Base-by-base conservation (phyloP, 2,888 invertebrate species). In the Eupithecia vulgata region DNA sequence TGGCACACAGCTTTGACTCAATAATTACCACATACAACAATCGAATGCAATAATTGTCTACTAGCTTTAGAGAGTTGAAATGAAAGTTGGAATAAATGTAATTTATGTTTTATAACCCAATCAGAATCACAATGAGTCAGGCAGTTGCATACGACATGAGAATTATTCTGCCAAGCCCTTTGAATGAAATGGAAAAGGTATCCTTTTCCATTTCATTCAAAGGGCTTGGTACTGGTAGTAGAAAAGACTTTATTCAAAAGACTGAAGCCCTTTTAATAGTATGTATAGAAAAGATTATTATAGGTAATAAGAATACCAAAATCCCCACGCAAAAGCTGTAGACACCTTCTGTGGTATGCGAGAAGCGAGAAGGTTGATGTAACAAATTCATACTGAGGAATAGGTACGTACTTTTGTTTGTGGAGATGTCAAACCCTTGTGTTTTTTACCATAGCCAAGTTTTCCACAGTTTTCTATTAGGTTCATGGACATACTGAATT, bases 401-500 rank as follows among this genome's bases (percentile, higher is more conserved):
- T n/a, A 8, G 8, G 8, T 48, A 8, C n/a, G 8, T 48, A n/a
- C 2, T 40, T 12, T n/a, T 48, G 17, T 48, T 48, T 48, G 17
- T 48, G n/a, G 17, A 48, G n/a, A 48, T 48, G 48, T 48, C 1
- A 2, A 48, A 5, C 6, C 48, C 48, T 52, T 52, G 48, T 21
- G 10, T n/a, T 21, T 30, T 4, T n/a, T 52, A 52, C n/a, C 21
- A 48, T 67, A n/a, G 66, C 70, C 74, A 72, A 69, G 59, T 1
- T 1, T 59, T 59, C 61, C 7, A 61, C 15, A 25, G 57, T 57
- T 61, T 61, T 61, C 8, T 34, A 34, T 61, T 61, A 34, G 12
- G 61, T 61, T 61, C 57, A 61, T 34, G 40, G 35, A 10, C 21
- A 12, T 65, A 48, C 72, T 76, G 70, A 79, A 68, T 81, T 65